Percentiles rank a stretch among this genome's conserved stretches.
phyloP scores from a whole-genome alignment of 2,113 vertebrate species.

The Mobula birostris region DNA sequence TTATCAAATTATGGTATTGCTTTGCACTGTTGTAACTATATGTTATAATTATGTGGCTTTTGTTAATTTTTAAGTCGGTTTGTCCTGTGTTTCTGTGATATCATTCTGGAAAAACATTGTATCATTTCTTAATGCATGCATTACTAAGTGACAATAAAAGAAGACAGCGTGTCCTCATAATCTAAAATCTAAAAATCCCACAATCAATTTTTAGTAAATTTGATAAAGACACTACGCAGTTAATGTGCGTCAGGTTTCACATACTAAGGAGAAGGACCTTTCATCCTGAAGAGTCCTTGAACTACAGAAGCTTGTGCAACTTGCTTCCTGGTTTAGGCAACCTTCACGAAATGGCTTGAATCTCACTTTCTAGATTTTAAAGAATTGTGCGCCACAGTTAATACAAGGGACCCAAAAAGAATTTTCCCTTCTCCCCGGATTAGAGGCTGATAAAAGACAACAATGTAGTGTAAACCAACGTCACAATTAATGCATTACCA shows the following conservation, averaged over 20 bases:
- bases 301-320: neutral
- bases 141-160: too few species aligned
- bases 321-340: neutral
- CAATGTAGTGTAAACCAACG: neutral
- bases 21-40: too few species aligned
- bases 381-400: neutral
- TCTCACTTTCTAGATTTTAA: neutral
- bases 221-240: neutral
- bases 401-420: neutral
- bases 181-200: neutral
- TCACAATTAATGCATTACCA: neutral
- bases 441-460: neutral
- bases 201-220: conserved; percentile 13
- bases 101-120: too few species aligned
- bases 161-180: too few species aligned
- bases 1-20: too few species aligned
- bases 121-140: too few species aligned
- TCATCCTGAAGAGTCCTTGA: neutral
- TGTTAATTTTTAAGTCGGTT: too few species aligned
- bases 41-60: too few species aligned
- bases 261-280: neutral
- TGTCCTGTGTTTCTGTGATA: too few species aligned
- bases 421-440: neutral
- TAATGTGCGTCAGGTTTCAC: neutral
- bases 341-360: neutral